These are phyloP conservation scores for Exocentrus adspersus DNA, from an alignment of 2,888 invertebrate species.

Conservation along the genomic window DNA sequence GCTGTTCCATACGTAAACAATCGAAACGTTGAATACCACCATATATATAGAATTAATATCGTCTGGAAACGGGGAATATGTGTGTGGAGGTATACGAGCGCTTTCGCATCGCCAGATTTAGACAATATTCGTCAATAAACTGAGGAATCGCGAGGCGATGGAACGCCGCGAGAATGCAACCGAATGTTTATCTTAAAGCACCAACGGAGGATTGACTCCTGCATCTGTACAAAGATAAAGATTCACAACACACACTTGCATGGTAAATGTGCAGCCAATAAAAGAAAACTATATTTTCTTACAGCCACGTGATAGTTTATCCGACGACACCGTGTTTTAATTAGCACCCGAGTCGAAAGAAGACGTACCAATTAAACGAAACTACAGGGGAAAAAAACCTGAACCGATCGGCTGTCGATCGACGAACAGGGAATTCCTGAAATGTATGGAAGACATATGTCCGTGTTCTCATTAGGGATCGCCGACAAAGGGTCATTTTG, in stretches of 20 bases:
- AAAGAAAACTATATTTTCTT: no score
- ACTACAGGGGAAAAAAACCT: slow-evolving; percentile 38
- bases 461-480: slow-evolving; percentile 55
- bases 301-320: no score
- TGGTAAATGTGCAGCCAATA: no score
- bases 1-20: slow-evolving; percentile 51
- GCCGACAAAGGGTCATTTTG: slow-evolving; percentile 60
- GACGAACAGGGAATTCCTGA: slow-evolving; percentile 45
- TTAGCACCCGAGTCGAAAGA: slow-evolving; percentile 4
- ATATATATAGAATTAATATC: slow-evolving; percentile 52
- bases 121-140: slow-evolving; percentile 45
- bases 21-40: slow-evolving; percentile 45
- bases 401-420: slow-evolving; percentile 47
- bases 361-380: slow-evolving; percentile 33
- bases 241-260: no score
- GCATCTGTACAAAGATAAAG: background rate
- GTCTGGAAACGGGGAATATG: slow-evolving; percentile 38
- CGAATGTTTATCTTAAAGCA: slow-evolving; percentile 13
- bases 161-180: background rate
- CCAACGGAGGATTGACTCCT: background rate
- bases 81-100: slow-evolving; percentile 37
- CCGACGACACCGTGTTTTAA: slow-evolving; percentile 6
- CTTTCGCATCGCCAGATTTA: slow-evolving; percentile 35
- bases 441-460: slow-evolving; percentile 56
- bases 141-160: slow-evolving; percentile 7